These are phyloP conservation scores for Heliocidaris erythrogramma DNA, from an alignment of 35 echinoderm and acorn worm species.

Conservation along the genomic window DNA sequence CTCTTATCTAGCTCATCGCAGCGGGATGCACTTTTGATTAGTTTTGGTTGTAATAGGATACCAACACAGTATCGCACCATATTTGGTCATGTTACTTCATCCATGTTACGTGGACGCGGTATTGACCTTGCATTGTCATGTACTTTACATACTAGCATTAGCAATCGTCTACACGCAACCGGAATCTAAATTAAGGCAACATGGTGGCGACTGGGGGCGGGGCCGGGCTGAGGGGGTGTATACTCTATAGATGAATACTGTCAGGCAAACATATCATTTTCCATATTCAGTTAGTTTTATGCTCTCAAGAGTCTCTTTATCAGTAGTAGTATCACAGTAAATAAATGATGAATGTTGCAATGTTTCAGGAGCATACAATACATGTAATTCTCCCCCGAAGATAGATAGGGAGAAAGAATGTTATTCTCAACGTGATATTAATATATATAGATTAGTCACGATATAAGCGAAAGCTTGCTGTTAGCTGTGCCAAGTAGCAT, in stretches of 20 bases:
- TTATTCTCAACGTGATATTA: background rate
- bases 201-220: background rate
- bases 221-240: background rate
- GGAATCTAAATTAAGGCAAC: background rate
- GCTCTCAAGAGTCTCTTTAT: background rate
- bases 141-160: background rate
- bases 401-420: background rate
- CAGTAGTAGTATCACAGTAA: background rate
- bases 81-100: background rate
- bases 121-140: constrained; percentile 1
- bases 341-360: background rate
- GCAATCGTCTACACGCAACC: background rate
- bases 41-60: background rate
- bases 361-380: background rate
- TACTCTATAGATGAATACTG: background rate
- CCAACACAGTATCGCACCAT: background rate
- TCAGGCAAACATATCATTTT: background rate
- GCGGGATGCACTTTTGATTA: background rate
- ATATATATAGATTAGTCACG: background rate
- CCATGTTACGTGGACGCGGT: background rate
- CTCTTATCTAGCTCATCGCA: background rate
- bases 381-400: background rate
- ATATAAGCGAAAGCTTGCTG: background rate
- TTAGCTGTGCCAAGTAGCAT: background rate
- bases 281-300: background rate